A percentile compares a stretch with the other conserved stretches of the same genome.
Evolutionary conservation across 2,888 invertebrate species (phyloP).

Genomic region (Temnothorax rugatulus): DNA sequence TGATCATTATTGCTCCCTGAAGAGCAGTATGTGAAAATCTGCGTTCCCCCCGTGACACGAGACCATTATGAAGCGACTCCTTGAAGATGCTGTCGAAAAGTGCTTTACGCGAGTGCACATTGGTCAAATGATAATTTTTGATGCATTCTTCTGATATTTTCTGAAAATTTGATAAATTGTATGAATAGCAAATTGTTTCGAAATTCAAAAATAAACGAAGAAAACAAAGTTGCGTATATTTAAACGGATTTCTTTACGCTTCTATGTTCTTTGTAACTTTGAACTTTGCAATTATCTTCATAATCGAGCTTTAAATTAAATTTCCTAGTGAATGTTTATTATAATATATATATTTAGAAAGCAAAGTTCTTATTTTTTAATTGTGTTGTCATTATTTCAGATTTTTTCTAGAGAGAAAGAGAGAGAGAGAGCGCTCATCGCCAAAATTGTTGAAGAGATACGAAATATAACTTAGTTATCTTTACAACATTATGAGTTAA

Average conservation of each 20-base stretch:
- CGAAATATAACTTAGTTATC: background rate
- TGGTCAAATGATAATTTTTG: constrained; percentile 90
- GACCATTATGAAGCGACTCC: constrained; percentile 92
- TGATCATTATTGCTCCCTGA: constrained; percentile 99
- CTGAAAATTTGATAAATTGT: constrained; percentile 83
- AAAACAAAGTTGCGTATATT: background rate
- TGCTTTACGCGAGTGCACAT: constrained; percentile 93
- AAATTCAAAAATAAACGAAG: constrained; percentile 11
- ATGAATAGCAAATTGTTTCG: background rate
- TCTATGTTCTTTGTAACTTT: background rate
- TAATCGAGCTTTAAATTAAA: constrained; percentile 3
- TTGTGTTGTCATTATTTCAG: background rate
- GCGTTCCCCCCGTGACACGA: constrained; percentile 95
- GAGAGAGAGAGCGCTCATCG: background rate
- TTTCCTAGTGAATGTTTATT: background rate
- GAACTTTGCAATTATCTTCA: background rate
- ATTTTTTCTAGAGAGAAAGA: background rate
- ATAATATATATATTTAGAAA: background rate
- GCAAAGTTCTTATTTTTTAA: background rate
- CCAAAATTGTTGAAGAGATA: background rate
- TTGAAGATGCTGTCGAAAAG: constrained; percentile 97
- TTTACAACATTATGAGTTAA: background rate
- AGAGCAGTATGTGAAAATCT: constrained; percentile 96
- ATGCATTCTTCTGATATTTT: constrained; percentile 89
- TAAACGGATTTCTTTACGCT: background rate